Evolutionary conservation across 2,113 vertebrate species (phyloP).

Genomic region (Paramisgurnus dabryanus): DNA sequence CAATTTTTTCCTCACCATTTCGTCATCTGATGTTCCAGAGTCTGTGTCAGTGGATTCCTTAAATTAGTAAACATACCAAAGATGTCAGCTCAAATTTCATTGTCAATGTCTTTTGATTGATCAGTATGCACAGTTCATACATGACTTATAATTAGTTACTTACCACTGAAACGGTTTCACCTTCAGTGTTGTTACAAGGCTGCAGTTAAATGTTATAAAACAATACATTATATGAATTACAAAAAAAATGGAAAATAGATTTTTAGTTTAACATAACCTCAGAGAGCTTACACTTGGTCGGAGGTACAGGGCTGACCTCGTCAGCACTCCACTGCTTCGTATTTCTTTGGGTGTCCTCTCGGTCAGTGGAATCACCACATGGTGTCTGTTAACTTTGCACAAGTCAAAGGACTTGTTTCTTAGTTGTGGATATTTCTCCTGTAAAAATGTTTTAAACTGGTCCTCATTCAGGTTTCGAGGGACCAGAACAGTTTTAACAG

Average conservation of each 20-base stretch:
- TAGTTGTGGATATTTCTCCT: neutral
- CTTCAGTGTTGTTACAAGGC: no score
- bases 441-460: neutral
- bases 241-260: no score
- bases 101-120: neutral
- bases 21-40: neutral
- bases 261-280: no score
- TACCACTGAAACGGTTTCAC: neutral
- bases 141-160: neutral
- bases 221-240: no score
- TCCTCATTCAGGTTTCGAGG: neutral
- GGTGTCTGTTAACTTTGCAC: neutral
- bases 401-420: neutral
- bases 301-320: neutral
- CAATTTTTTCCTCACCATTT: neutral
- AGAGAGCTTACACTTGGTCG: constrained; percentile 7
- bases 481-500: neutral
- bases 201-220: no score
- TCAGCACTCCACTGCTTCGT: neutral
- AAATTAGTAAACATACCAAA: neutral
- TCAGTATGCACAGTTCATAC: neutral
- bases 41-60: neutral
- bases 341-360: neutral
- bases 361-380: neutral
- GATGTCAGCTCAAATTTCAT: neutral